Conservation (phyloP, 2,797 vertebrate genomes). For the Smutsia gigantea region DNA sequence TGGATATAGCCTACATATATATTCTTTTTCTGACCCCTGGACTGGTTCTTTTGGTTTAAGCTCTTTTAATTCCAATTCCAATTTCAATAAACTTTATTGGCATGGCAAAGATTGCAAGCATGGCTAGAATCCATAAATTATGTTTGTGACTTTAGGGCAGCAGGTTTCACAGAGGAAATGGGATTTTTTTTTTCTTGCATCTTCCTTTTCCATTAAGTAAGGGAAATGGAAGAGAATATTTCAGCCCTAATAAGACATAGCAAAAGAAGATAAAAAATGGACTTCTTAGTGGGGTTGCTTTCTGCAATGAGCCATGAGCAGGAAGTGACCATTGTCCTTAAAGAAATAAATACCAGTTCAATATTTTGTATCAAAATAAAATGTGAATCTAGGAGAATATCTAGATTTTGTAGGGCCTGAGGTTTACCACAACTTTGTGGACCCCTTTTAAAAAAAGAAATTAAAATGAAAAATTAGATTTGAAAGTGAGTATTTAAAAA, state of each 20-base stretch:
- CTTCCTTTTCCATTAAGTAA: constrained; percentile 80
- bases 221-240: constrained; percentile 72
- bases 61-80: constrained; percentile 76
- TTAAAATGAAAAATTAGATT: neutral
- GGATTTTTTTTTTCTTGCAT: constrained; percentile 68
- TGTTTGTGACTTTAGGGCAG: constrained; percentile 74
- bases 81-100: constrained; percentile 81
- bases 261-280: constrained; percentile 38
- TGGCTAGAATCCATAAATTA: constrained; percentile 74
- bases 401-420: neutral
- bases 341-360: constrained; percentile 41
- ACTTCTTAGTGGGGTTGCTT: constrained; percentile 42
- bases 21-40: constrained; percentile 23
- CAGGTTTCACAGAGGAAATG: constrained; percentile 69
- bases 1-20: neutral
- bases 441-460: neutral
- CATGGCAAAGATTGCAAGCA: constrained; percentile 61
- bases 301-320: constrained; percentile 56
- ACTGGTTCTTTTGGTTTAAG: constrained; percentile 72
- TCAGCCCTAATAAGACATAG: constrained; percentile 71
- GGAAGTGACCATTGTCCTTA: constrained; percentile 62
- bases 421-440: neutral
- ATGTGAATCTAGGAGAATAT: neutral
- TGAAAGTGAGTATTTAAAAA: constrained; percentile 40
- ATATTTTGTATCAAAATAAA: constrained; percentile 39